These are phyloP conservation scores for Drosophila pandora DNA, from an alignment of 1,140 invertebrate genomes.

Conservation along the genomic window DNA sequence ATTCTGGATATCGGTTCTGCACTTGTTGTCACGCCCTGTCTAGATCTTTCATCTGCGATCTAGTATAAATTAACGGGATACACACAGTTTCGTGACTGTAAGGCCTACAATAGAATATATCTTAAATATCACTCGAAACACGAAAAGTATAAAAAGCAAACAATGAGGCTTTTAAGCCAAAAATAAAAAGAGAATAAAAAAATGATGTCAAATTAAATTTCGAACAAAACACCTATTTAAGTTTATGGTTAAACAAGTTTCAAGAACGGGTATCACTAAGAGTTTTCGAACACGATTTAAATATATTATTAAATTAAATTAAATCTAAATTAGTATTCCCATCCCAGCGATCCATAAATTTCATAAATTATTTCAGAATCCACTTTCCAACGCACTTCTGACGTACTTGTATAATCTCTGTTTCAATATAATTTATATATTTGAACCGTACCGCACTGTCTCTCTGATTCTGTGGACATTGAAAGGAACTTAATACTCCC, in stretches of 20 bases:
- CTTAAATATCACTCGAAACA: background rate
- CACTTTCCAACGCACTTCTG: constrained; percentile 20
- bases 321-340: background rate
- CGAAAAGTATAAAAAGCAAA: background rate
- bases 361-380: constrained; percentile 2
- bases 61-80: constrained; percentile 7
- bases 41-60: constrained; percentile 11
- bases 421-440: constrained; percentile 4
- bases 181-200: background rate
- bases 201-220: constrained; percentile 34
- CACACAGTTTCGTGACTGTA: constrained; percentile 15
- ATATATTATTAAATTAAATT: constrained; percentile 23
- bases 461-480: background rate
- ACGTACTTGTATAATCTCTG: background rate
- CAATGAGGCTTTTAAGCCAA: constrained; percentile 4
- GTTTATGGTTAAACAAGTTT: constrained; percentile 18
- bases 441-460: constrained; percentile 31
- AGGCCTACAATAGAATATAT: background rate
- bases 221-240: constrained; percentile 25
- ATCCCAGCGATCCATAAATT: background rate
- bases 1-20: constrained; percentile 8
- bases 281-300: constrained; percentile 7
- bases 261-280: background rate
- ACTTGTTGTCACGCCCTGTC: constrained; percentile 35
- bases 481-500: constrained; percentile 16